Conservation (phyloP, 1,140 invertebrate species). For the Grapholita molesta region DNA sequence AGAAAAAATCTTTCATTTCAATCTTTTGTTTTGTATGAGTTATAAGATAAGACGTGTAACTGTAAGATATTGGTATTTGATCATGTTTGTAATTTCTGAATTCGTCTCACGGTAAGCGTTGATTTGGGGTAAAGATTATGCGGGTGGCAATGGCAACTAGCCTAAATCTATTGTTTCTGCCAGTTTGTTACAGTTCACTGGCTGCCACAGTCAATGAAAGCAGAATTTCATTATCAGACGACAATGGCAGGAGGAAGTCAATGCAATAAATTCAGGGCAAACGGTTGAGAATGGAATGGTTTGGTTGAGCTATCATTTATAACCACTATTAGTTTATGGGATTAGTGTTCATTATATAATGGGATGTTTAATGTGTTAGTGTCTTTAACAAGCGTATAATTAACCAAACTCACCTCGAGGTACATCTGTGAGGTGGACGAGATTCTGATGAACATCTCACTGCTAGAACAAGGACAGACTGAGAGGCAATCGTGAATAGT, state of each 20-base stretch:
- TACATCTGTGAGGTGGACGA: no score
- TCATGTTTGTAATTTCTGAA: neutral
- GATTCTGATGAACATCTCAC: no score
- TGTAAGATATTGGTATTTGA: neutral
- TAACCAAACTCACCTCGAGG: no score
- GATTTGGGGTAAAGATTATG: neutral
- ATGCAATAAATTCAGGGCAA: slow-evolving; percentile 4
- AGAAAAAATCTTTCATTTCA: no score
- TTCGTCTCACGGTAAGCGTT: neutral
- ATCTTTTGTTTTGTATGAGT: no score
- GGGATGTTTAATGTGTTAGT: no score
- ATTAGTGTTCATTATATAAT: neutral
- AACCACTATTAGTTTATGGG: neutral
- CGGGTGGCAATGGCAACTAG: neutral
- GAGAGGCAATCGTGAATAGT: no score
- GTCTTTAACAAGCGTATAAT: no score
- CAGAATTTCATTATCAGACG: slow-evolving; percentile 12
- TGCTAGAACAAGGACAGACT: no score
- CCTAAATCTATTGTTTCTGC: slow-evolving; percentile 15
- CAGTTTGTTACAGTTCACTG: slow-evolving; percentile 7
- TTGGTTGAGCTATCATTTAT: neutral
- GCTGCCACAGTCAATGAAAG: slow-evolving; percentile 7
- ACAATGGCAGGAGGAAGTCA: slow-evolving; percentile 2
- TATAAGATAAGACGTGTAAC: no score
- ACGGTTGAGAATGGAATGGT: slow-evolving; percentile 3